A percentile compares a stretch with the other conserved stretches of the same genome.
Evolutionary conservation across 2,888 invertebrate species (phyloP).

Genomic region (Idaea aversata): DNA sequence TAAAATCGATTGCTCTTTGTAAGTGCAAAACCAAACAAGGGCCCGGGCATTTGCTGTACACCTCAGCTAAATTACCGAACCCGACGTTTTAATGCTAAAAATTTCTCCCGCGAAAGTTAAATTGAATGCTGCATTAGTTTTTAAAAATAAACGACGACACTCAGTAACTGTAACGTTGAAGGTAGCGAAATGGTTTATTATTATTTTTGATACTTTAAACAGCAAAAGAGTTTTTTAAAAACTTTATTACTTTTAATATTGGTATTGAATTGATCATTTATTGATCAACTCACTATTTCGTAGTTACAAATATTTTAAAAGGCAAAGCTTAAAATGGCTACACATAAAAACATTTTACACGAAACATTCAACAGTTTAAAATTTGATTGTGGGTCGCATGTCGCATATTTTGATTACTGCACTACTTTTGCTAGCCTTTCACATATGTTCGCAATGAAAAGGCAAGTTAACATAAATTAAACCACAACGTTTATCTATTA

Average conservation of each 20-base stretch:
- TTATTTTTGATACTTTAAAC: background rate
- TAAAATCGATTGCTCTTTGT: slow-evolving; percentile 79
- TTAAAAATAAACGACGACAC: slow-evolving; percentile 35
- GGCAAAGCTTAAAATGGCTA: background rate
- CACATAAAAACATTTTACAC: background rate
- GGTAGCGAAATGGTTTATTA: slow-evolving; percentile 11
- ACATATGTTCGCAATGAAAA: slow-evolving; percentile 41
- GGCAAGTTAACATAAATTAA: slow-evolving; percentile 53
- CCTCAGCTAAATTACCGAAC: slow-evolving; percentile 51
- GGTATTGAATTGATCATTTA: no score
- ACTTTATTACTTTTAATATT: no score
- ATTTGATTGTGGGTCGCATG: slow-evolving; percentile 22
- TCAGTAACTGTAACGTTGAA: slow-evolving; percentile 27
- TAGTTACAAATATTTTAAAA: background rate
- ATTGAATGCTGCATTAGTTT: slow-evolving; percentile 36
- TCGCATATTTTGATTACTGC: slow-evolving; percentile 28
- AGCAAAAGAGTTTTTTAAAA: background rate
- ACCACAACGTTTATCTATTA: slow-evolving; percentile 58
- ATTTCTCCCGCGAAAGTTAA: slow-evolving; percentile 39
- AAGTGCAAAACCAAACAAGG: slow-evolving; percentile 71
- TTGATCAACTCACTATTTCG: no score
- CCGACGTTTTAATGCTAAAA: slow-evolving; percentile 49
- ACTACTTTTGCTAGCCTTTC: slow-evolving; percentile 29
- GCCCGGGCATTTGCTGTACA: slow-evolving; percentile 44
- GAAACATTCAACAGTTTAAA: slow-evolving; percentile 19